phyloP scores from a whole-genome alignment of 2,797 vertebrate species.

The Scolopax rusticola region DNA sequence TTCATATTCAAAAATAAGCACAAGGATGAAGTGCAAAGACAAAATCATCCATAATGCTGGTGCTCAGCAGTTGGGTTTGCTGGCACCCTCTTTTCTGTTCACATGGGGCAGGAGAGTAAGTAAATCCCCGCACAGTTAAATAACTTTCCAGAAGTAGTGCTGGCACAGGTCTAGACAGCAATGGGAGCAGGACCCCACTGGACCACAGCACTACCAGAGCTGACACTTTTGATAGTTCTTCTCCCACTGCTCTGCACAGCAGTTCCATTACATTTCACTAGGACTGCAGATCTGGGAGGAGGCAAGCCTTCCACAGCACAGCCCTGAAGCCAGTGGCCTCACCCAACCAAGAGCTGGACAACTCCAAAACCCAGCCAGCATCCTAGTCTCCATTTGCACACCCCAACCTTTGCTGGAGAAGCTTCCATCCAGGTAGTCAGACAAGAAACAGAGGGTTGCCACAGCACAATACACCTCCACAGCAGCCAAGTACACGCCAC shows the following conservation, averaged over 20 bases:
- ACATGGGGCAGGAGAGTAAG: neutral
- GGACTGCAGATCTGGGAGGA: neutral
- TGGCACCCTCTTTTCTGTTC: neutral
- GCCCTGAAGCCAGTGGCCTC: neutral
- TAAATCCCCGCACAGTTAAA: neutral
- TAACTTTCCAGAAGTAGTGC: neutral
- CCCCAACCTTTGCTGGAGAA: neutral
- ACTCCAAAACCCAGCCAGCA: neutral
- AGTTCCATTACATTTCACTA: neutral
- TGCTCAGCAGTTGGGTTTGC: neutral
- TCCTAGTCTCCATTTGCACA: too few species aligned
- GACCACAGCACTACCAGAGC: neutral
- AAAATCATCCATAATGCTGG: neutral
- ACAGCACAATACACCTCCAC: too few species aligned
- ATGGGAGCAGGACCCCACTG: neutral
- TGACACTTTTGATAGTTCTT: neutral
- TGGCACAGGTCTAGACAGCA: neutral
- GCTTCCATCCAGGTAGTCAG: neutral
- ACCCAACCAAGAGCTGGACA: neutral
- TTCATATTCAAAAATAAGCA: neutral
- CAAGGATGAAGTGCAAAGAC: neutral
- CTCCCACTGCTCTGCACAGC: neutral
- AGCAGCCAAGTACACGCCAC: neutral
- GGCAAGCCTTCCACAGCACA: neutral
- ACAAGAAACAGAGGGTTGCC: accelerated